Evolutionary conservation across 2,888 invertebrate species (phyloP).

Genomic region (Chydorus sphaericus): DNA sequence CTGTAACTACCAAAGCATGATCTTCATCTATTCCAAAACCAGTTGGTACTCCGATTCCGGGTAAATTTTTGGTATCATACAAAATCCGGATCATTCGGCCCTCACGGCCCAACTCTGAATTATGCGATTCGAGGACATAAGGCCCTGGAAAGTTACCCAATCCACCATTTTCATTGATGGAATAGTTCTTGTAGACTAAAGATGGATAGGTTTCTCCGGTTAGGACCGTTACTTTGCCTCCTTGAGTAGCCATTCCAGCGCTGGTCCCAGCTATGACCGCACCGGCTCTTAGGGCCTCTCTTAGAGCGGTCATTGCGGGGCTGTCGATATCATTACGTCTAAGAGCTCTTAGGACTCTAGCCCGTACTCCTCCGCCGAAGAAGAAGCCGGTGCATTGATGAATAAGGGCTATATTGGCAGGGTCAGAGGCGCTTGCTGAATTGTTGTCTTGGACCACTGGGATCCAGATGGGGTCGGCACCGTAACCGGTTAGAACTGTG

Average conservation of each 20-base stretch:
- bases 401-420: slow-evolving; percentile 11
- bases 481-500: slow-evolving; percentile 9
- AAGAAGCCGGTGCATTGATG: slow-evolving; percentile 12
- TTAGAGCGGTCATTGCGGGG: slow-evolving; percentile 1
- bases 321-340: not conserved
- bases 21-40: slow-evolving; percentile 14
- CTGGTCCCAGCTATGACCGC: slow-evolving; percentile 15
- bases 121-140: slow-evolving; percentile 15
- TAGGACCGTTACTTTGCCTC: not conserved
- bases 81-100: slow-evolving; percentile 1
- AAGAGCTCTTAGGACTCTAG: slow-evolving; percentile 7
- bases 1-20: slow-evolving; percentile 1
- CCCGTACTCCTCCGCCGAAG: slow-evolving; percentile 15
- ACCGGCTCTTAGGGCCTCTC: not conserved
- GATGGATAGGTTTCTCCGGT: not conserved
- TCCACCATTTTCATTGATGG: slow-evolving; percentile 14
- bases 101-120: slow-evolving; percentile 13
- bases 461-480: slow-evolving; percentile 12
- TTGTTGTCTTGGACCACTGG: slow-evolving; percentile 13
- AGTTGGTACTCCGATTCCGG: not conserved
- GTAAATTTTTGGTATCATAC: slow-evolving; percentile 5
- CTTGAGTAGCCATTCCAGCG: slow-evolving; percentile 14
- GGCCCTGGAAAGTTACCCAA: slow-evolving; percentile 10
- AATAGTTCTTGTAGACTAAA: slow-evolving; percentile 9
- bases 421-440: slow-evolving; percentile 14